Evolutionary conservation across 37 sponge, comb jelly and placozoan genomes (phyloP), one percentile per base, ranked within the genome.

Genomic region (Crambe crambe): DNA sequence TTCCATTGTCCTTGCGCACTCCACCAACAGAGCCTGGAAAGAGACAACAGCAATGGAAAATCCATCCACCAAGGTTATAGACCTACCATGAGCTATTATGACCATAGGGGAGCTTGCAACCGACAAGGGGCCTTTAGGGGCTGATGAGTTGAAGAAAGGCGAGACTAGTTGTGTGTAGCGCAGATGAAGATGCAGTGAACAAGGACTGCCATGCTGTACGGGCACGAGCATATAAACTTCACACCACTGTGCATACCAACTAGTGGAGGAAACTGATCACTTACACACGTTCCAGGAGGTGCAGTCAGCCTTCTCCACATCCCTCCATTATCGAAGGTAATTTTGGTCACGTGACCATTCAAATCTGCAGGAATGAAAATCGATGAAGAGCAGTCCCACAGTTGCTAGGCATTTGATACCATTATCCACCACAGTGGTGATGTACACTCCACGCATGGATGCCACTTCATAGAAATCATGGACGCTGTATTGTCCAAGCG

Each of bases 301-400:
- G 64, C 42, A 34, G 37, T 31, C 20, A 91, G 71, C 31, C 62
- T 73, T 18, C 72, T 30, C 91, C 91, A 91, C 17, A 1, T 21
- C 18, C 69, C 91, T 29, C 91, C 91, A 67, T 86, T 91, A 63
- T 91, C 75, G 73, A 86, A 91, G 40, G 91, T 81, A 37, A 91
- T 86, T 61, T 58, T 75, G 40, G 82, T 69, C 6, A 74, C 68
- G 68, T 81, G 88, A 59, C 70, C 65, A 27, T 43, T 58, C 21
- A 29, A 41, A 56, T 37, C 42, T 37, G 34, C 18, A 37, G 2
- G 10, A 31, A 22, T 9, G 8, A 51, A 72, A n/a, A 8, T 18
- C n/a, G 39, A n/a, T 21, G 29, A 20, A 30, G 21, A 20, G 30
- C 51, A 9, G 2, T 42, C 5, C 44, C 44, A 25, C 9, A 18